A percentile compares a stretch with the other conserved stretches of the same genome.
Evolutionary conservation across 1,140 invertebrate species (phyloP).

Genomic region (Anoplophora glabripennis): DNA sequence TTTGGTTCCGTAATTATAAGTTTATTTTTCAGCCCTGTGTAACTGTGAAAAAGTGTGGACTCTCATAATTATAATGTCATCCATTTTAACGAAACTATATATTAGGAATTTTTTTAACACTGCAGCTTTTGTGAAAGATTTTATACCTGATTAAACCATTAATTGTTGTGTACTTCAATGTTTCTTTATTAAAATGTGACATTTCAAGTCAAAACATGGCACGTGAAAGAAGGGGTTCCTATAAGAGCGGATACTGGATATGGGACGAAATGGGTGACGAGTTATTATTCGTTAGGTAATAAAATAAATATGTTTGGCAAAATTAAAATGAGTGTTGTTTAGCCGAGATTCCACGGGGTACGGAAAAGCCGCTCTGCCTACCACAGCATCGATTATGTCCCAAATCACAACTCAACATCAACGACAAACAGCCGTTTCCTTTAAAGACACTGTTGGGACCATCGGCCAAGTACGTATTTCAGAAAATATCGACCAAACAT

Average conservation of each 20-base stretch:
- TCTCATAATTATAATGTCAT: constrained; percentile 36
- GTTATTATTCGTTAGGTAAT: constrained; percentile 15
- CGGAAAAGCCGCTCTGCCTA: constrained; percentile 14
- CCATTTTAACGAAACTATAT: constrained; percentile 17
- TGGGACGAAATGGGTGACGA: constrained; percentile 23
- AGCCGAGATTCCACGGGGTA: background rate
- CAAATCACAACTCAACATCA: background rate
- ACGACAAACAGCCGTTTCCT: background rate
- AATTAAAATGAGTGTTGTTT: background rate
- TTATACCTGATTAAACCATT: background rate
- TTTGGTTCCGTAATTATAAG: constrained; percentile 1
- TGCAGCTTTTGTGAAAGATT: background rate
- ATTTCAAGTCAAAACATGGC: constrained; percentile 8
- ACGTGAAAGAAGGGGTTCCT: constrained; percentile 4
- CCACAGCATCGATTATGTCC: background rate
- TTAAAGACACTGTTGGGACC: constrained; percentile 22
- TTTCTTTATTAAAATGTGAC: background rate
- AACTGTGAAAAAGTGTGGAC: constrained; percentile 43
- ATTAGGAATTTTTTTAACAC: constrained; percentile 4
- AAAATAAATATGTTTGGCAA: background rate
- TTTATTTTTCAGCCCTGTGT: constrained; percentile 38
- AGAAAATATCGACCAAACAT: background rate
- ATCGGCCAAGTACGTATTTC: background rate
- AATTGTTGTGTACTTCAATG: background rate
- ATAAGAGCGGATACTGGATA: constrained; percentile 21